These are phyloP conservation scores for Palythoa heliodiscus DNA, from an alignment of 92 coral and sea anemone species.

Conservation along the genomic window DNA sequence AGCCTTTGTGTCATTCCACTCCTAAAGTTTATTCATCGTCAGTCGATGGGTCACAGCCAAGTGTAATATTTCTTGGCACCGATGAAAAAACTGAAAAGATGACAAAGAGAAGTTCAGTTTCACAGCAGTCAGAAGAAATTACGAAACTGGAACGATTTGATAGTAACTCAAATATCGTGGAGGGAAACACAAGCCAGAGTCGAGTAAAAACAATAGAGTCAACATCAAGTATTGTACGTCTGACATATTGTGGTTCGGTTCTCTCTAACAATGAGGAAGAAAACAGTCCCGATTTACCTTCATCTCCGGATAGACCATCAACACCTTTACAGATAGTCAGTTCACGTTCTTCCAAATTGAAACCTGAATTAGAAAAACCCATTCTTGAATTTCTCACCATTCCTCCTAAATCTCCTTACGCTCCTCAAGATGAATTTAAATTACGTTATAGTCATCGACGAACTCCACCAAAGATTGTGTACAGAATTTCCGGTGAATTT, in stretches of 20 bases:
- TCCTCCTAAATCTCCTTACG: conserved; percentile 81
- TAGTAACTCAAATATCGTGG: conserved; percentile 17
- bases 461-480: conserved; percentile 68
- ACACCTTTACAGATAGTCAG: conserved; percentile 24
- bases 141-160: conserved; percentile 8
- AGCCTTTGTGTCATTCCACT: conserved; percentile 37
- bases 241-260: conserved; percentile 91
- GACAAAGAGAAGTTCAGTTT: not conserved
- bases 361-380: conserved; percentile 53
- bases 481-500: conserved; percentile 82
- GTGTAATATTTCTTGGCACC: conserved; percentile 78
- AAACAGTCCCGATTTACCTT: conserved; percentile 33
- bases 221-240: conserved; percentile 60
- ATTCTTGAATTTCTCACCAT: conserved; percentile 65
- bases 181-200: conserved; percentile 45
- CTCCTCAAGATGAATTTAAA: conserved; percentile 83
- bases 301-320: conserved; percentile 39
- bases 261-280: conserved; percentile 70
- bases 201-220: conserved; percentile 56
- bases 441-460: conserved; percentile 70
- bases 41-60: conserved; percentile 50
- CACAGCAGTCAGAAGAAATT: not conserved
- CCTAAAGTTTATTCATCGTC: conserved; percentile 54
- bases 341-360: conserved; percentile 43
- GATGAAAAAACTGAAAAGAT: conserved; percentile 52